These are phyloP conservation scores for Epicampocera succincta DNA, from an alignment of 2,888 invertebrate genomes.

Conservation along the genomic window DNA sequence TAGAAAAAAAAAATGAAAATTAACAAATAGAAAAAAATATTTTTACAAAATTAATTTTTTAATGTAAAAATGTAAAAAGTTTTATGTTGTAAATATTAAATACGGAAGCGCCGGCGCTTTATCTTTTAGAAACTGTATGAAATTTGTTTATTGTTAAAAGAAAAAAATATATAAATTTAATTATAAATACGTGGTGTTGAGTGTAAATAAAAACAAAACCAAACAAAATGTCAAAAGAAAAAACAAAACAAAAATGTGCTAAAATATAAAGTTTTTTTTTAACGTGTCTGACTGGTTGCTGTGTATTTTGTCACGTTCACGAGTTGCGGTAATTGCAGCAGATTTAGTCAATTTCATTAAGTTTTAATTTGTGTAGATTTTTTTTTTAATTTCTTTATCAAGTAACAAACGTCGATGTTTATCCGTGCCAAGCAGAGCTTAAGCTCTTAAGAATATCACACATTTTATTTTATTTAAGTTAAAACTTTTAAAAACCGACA, in stretches of 20 bases:
- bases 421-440: too few species aligned
- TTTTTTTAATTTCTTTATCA: constrained; percentile 33
- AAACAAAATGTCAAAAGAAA: not conserved
- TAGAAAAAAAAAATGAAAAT: constrained; percentile 1
- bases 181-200: not conserved
- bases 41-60: constrained; percentile 19
- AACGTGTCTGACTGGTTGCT: not conserved
- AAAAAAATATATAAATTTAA: constrained; percentile 1
- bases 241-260: not conserved
- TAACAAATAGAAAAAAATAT: constrained; percentile 1
- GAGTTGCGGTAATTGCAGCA: constrained; percentile 40
- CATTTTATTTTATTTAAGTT: too few species aligned
- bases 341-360: not conserved
- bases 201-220: constrained; percentile 2
- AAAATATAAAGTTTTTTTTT: not conserved
- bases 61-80: constrained; percentile 25
- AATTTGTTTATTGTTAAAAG: not conserved
- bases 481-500: too few species aligned
- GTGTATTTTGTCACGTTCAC: constrained; percentile 14
- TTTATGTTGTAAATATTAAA: not conserved
- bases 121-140: not conserved
- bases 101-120: constrained; percentile 45
- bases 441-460: too few species aligned
- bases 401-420: constrained; percentile 23
- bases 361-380: not conserved